Evolutionary conservation across 2,113 vertebrate genomes (phyloP), one percentile per base, ranked within the genome.

Genomic region (Climacteris rufus): DNA sequence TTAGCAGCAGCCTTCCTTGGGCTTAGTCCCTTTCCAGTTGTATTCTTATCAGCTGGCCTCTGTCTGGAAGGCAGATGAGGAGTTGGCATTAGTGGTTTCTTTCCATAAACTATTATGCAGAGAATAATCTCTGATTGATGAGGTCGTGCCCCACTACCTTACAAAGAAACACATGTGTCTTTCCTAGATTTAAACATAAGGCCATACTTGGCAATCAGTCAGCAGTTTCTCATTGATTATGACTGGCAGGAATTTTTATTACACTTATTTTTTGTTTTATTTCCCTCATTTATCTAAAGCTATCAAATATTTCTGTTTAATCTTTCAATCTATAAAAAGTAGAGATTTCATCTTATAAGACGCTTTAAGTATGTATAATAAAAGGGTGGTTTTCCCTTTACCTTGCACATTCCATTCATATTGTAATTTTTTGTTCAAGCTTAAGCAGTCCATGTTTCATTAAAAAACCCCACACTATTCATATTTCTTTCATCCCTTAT

Each of bases 121-220:
- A 96, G 89, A 94, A 94, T 93, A 96, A 94, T 95, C 95, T 96
- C 83, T 93, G 95, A 96, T 65, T 92, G 96, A 97, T 96, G 87
- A 97, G 97, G 97, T 95, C 70, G 0, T 94, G 96, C 45, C 83
- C 87, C 10, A 9, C 77, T 75, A 84, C 94, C 80, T 94, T 90
- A 95, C 92, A 96, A 95, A 96, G 93, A 96, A 96, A 66, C 79
- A 96, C 77, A 84, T 88, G 75, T 85, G 52, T 88, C 45, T 82
- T 88, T 77, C 85, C 88, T 76, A 35, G 82, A 76, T 82, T 93
- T 90, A 94, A 93, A 93, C 59, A 90, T 81, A 80, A 92, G 71
- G 83, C 89, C 59, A 42, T 68, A 68, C 83, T 92, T 89, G 89
- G 64, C 84, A 93, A 96, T 95, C 93, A 96, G 65, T 81, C 78